Evolutionary conservation across 2,888 invertebrate genomes (phyloP).

Genomic region (Frankliniella intonsa): DNA sequence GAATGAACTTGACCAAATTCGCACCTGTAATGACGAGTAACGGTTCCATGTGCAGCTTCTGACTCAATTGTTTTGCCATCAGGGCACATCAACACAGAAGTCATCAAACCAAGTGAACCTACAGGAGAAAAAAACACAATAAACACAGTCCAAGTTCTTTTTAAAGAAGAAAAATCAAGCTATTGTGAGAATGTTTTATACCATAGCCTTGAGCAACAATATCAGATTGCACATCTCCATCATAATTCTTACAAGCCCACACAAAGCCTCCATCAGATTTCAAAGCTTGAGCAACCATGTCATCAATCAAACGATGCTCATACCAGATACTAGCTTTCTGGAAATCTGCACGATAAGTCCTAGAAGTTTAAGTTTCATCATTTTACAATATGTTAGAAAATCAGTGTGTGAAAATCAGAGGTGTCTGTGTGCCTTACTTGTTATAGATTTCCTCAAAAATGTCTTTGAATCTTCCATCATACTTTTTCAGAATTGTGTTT

Average conservation of each 20-base stretch:
- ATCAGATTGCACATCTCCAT: constrained; percentile 88
- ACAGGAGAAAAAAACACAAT: background rate
- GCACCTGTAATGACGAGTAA: constrained; percentile 76
- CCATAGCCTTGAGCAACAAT: constrained; percentile 71
- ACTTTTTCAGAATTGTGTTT: constrained; percentile 83
- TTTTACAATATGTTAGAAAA: constrained; percentile 6
- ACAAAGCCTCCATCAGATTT: constrained; percentile 83
- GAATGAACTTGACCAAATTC: background rate
- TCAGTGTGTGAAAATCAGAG: background rate
- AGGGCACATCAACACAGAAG: constrained; percentile 83
- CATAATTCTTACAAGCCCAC: constrained; percentile 92
- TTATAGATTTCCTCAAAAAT: constrained; percentile 86
- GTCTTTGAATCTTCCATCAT: constrained; percentile 88
- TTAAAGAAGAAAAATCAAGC: background rate
- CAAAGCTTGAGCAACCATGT: constrained; percentile 83
- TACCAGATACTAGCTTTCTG: constrained; percentile 80
- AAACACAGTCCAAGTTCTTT: too few species aligned
- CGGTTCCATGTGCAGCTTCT: constrained; percentile 89
- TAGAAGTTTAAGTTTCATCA: constrained; percentile 42
- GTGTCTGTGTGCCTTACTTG: constrained; percentile 51
- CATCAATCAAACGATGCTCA: constrained; percentile 85
- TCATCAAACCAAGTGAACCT: constrained; percentile 87
- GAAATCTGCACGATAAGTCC: constrained; percentile 68
- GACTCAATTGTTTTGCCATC: constrained; percentile 84
- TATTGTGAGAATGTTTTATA: constrained; percentile 36